Evolutionary conservation across 2,113 vertebrate species (phyloP).

Genomic region (Nestor notabilis): DNA sequence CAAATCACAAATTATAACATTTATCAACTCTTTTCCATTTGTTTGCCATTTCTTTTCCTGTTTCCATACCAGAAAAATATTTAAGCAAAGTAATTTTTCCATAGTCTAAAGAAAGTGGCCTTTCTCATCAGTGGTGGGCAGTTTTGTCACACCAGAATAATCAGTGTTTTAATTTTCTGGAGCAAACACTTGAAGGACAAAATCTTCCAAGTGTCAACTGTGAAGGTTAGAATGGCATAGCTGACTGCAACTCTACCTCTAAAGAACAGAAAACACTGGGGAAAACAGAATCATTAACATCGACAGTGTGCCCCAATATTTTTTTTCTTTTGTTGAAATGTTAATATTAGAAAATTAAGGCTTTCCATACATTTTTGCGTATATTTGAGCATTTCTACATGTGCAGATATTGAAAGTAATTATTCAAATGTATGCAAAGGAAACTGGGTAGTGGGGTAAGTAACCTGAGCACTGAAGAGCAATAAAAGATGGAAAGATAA

Average conservation of each 20-base stretch:
- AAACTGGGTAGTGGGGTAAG: accelerated
- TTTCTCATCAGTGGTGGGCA: not conserved
- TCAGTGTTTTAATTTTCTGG: not conserved
- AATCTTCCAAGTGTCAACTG: not conserved
- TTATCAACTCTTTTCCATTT: not conserved
- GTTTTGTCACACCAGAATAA: not conserved
- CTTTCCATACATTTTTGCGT: not conserved
- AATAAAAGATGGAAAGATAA: not conserved
- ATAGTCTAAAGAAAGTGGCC: not conserved
- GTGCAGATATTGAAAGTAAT: not conserved
- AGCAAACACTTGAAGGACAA: not conserved
- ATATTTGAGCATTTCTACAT: not conserved
- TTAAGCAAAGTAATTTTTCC: not conserved
- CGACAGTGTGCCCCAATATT: not conserved
- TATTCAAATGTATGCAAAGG: not conserved
- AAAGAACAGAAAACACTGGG: not conserved
- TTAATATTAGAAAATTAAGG: not conserved
- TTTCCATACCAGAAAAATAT: not conserved
- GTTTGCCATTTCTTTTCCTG: not conserved
- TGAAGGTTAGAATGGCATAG: not conserved
- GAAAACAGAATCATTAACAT: not conserved
- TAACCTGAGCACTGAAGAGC: not conserved
- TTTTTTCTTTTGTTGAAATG: not conserved
- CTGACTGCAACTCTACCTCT: not conserved
- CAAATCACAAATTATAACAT: not conserved